Percentiles rank a stretch among this genome's conserved stretches.
These are phyloP conservation scores for Phrynocephalus forsythii DNA, from an alignment of 2,797 vertebrate genomes.

Conservation along the genomic window DNA sequence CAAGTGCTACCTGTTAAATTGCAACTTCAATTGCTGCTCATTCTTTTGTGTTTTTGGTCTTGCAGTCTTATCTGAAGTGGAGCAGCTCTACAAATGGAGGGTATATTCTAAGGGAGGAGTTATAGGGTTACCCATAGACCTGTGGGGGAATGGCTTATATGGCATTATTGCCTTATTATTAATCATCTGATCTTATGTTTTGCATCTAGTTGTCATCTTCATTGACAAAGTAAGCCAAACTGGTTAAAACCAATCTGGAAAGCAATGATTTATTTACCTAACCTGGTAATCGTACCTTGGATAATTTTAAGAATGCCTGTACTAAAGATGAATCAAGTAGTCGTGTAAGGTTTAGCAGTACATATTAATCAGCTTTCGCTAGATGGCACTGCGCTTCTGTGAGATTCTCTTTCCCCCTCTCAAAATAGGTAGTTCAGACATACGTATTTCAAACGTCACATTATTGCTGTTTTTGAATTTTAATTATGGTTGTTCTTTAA, in stretches of 20 bases:
- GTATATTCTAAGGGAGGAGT: too few species aligned
- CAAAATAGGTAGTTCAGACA: too few species aligned
- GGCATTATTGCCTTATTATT: neutral
- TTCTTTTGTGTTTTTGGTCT: too few species aligned
- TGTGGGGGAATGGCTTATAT: too few species aligned
- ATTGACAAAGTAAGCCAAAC: neutral
- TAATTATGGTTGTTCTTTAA: neutral
- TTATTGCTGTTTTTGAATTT: neutral
- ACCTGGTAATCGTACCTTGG: neutral
- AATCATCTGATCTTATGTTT: neutral
- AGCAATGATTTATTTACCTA: slow-evolving; percentile 5
- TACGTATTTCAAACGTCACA: rapidly evolving
- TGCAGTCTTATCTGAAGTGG: too few species aligned
- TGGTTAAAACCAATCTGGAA: slow-evolving; percentile 21
- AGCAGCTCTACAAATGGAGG: too few species aligned
- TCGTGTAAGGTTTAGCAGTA: rapidly evolving
- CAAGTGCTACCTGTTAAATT: too few species aligned
- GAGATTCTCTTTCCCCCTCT: neutral
- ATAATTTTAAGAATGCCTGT: neutral
- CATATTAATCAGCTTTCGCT: slow-evolving; percentile 26
- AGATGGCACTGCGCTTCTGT: slow-evolving; percentile 58
- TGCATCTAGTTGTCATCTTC: neutral
- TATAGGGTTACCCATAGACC: too few species aligned
- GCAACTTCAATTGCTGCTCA: too few species aligned
- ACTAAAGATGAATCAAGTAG: neutral